Conservation (phyloP, 2,888 invertebrate genomes). For the Malthinus flaveolus region DNA sequence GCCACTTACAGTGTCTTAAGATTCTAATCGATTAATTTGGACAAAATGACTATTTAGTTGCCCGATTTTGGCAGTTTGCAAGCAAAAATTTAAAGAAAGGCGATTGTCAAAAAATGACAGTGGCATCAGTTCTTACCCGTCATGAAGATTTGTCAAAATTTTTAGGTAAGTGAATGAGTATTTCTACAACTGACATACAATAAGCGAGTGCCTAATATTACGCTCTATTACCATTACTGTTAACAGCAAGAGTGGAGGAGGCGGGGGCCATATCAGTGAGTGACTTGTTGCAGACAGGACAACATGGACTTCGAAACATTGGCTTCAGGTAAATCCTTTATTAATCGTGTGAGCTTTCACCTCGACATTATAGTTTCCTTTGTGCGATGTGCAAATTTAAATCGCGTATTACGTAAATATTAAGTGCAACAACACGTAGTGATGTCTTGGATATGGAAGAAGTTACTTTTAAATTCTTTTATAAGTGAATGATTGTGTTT, state of each 20-base stretch:
- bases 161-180: slow-evolving; percentile 11
- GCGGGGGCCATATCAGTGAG: slow-evolving; percentile 41
- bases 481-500: slow-evolving; percentile 49
- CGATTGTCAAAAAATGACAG: slow-evolving; percentile 1
- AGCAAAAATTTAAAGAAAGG: neutral
- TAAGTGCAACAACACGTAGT: slow-evolving; percentile 31
- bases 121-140: slow-evolving; percentile 4
- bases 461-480: slow-evolving; percentile 42
- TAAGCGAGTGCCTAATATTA: slow-evolving; percentile 39
- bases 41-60: no score
- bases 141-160: slow-evolving; percentile 12
- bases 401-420: slow-evolving; percentile 17
- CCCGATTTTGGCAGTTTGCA: neutral
- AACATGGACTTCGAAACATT: slow-evolving; percentile 50
- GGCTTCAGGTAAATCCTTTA: slow-evolving; percentile 50
- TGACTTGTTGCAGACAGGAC: slow-evolving; percentile 39
- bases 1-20: no score
- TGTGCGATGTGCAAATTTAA: slow-evolving; percentile 23
- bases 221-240: slow-evolving; percentile 34
- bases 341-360: slow-evolving; percentile 26
- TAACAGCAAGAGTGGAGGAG: slow-evolving; percentile 34
- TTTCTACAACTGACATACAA: slow-evolving; percentile 28
- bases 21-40: no score
- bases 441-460: slow-evolving; percentile 35
- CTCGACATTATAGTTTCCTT: slow-evolving; percentile 13